A percentile compares a stretch with the other conserved stretches of the same genome.
phyloP scores from a whole-genome alignment of 1,140 invertebrate genomes.

The Spodoptera frugiperda region DNA sequence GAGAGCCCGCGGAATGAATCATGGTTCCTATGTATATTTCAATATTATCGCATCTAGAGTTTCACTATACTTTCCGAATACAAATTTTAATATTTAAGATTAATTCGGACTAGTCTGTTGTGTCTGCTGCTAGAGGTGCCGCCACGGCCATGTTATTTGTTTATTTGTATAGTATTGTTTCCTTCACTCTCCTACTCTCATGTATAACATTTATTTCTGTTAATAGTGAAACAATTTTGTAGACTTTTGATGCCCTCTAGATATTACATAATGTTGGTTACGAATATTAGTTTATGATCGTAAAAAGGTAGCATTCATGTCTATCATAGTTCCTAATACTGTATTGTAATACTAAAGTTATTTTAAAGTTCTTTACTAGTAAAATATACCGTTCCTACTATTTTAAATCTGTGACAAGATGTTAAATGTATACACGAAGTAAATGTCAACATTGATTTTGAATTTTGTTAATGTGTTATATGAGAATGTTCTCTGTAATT shows the following conservation, averaged over 20 bases:
- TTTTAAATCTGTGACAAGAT: constrained; percentile 78
- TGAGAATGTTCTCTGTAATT: constrained; percentile 33
- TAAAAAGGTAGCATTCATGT: constrained; percentile 81
- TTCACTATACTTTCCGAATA: constrained; percentile 86
- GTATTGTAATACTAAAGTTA: constrained; percentile 83
- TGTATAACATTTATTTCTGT: constrained; percentile 75
- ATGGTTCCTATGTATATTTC: constrained; percentile 87
- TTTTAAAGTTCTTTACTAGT: constrained; percentile 84
- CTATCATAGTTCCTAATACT: constrained; percentile 86
- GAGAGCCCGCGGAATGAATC: constrained; percentile 82
- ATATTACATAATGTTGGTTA: constrained; percentile 75
- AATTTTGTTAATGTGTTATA: constrained; percentile 53
- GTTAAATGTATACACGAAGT: constrained; percentile 71
- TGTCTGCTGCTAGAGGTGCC: constrained; percentile 80
- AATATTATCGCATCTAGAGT: constrained; percentile 86
- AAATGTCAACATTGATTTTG: constrained; percentile 47
- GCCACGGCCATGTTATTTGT: constrained; percentile 81
- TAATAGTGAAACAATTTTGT: constrained; percentile 69
- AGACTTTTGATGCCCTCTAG: constrained; percentile 71
- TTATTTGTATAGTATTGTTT: constrained; percentile 73
- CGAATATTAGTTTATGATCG: constrained; percentile 78
- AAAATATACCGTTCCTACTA: constrained; percentile 85
- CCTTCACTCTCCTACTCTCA: constrained; percentile 54
- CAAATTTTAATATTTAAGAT: constrained; percentile 86
- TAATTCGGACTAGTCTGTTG: constrained; percentile 85